Evolutionary conservation across 1,140 invertebrate genomes (phyloP).

Genomic region (Aphelinus certus): DNA sequence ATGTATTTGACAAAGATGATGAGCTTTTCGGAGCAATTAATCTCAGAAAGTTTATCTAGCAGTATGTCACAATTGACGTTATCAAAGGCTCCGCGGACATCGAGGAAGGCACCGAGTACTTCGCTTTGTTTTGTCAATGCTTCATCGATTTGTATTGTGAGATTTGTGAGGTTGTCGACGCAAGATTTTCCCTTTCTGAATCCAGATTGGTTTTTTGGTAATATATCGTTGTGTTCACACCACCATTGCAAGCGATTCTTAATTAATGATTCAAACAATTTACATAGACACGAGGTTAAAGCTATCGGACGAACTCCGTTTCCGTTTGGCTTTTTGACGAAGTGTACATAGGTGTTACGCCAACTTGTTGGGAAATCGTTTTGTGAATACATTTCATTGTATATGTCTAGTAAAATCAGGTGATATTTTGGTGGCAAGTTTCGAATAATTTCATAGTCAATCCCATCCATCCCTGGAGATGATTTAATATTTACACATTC

Average conservation of each 20-base stretch:
- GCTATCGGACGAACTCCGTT: constrained; percentile 8
- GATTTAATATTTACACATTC: background rate
- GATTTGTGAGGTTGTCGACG: no score
- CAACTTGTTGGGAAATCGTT: background rate
- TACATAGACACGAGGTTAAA: constrained; percentile 3
- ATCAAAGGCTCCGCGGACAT: no score
- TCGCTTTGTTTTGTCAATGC: background rate
- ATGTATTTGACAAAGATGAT: constrained; percentile 8
- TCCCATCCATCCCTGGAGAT: constrained; percentile 6
- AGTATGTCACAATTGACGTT: constrained; percentile 8
- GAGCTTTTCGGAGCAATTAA: background rate
- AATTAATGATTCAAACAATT: constrained; percentile 7
- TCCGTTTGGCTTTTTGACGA: constrained; percentile 13
- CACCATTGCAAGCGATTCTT: constrained; percentile 1
- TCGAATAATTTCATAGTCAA: constrained; percentile 3
- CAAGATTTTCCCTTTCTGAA: background rate
- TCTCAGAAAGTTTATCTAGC: background rate
- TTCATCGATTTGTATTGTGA: background rate
- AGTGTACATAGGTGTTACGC: background rate
- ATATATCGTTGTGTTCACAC: background rate
- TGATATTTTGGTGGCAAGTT: constrained; percentile 1
- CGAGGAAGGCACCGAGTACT: background rate
- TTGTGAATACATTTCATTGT: constrained; percentile 8
- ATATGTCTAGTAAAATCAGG: constrained; percentile 1
- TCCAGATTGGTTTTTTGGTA: constrained; percentile 2